Base-by-base conservation (phyloP, 2,888 invertebrate species). In the Perdita meconis region DNA sequence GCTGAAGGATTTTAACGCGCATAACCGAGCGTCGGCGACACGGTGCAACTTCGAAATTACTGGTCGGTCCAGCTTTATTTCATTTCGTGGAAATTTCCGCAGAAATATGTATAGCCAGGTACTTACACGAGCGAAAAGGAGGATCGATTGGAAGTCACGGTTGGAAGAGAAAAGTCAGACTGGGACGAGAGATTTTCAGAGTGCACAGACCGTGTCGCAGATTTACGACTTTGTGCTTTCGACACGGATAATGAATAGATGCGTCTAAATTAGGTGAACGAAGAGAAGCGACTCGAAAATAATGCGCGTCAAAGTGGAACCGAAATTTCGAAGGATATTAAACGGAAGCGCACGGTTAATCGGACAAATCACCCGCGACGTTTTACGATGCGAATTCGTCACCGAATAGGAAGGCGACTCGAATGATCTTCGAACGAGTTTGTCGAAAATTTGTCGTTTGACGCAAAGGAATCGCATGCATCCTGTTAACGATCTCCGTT, bases 191-290 rank as follows among this genome's bases (percentile, higher is more conserved):
- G 38, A 60, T 75, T 72, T 59, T 44, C 72, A 65, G 55, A 19
- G n/a, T 36, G 50, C 13, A 24, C 34, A 44, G 38, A 65, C 64
- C 72, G 72, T 44, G 53, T 66, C 64, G 47, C 40, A 36, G 36
- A 76, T 76, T 76, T 76, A 76, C 75, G 73, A 73, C 19, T 50
- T 24, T 30, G 66, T 76, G 73, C 56, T 73, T 66, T 72, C 73
- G 73, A 75, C 73, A 26, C 59, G 72, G 65, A 55, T 75, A 75
- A 75, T 60, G 75, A 75, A 75, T 72, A 75, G 75, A 72, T 66
- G 61, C 47, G 55, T 61, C 38, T 19, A 61, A 75, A 75, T 75
- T 75, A 75, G 72, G 56, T 5, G 47, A 2, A 6, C 44, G 36
- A 60, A 10, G 19, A 5, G 36, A 3, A 22, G 50, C 44, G 19